phyloP scores from a whole-genome alignment of 2,797 vertebrate species.

The Podargus strigoides region DNA sequence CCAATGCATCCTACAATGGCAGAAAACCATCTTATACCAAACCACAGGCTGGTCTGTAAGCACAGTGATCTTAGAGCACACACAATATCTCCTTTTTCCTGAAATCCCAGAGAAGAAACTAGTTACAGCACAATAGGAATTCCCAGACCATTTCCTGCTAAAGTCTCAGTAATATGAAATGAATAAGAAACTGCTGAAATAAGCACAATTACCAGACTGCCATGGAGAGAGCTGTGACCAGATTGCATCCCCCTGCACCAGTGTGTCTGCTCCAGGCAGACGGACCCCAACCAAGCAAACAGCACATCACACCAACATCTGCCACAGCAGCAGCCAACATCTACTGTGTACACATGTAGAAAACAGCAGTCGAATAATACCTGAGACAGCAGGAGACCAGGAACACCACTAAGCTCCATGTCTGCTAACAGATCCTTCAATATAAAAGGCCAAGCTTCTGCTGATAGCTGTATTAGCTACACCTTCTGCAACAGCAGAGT shows the following conservation, averaged over 20 bases:
- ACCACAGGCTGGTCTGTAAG: background rate
- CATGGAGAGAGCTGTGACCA: background rate
- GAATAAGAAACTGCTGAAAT: background rate
- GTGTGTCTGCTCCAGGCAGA: rapidly evolving
- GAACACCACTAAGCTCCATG: rapidly evolving
- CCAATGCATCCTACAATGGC: background rate
- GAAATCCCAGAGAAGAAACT: background rate
- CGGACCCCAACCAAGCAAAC: background rate
- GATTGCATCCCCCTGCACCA: rapidly evolving
- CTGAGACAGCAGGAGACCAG: background rate
- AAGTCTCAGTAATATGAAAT: background rate
- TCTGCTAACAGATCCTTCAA: background rate
- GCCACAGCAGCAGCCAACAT: background rate
- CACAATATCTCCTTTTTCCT: background rate
- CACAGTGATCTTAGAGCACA: background rate
- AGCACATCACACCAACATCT: background rate
- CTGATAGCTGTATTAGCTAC: background rate
- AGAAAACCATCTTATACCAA: background rate
- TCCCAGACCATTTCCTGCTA: background rate
- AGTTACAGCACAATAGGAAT: background rate
- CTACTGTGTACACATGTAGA: rapidly evolving
- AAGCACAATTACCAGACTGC: background rate
- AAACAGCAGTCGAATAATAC: background rate
- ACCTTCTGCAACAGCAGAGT: background rate
- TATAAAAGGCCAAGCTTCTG: background rate